Conservation (phyloP, 1,140 invertebrate genomes). For the Dreissena rostriformis region DNA sequence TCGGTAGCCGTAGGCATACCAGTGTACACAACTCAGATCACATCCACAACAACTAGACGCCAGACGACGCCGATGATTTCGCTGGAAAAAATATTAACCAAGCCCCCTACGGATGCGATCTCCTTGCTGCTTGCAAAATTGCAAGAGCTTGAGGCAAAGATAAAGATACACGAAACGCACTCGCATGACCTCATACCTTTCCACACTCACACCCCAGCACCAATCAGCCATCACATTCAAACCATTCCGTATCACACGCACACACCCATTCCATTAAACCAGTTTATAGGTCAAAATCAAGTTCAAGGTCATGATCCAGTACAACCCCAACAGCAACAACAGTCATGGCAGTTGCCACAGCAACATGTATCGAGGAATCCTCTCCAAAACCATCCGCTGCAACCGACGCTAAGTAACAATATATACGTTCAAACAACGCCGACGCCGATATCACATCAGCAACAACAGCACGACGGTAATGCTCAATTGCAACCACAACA, state of each 20-base stretch:
- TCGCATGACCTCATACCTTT: constrained; percentile 14
- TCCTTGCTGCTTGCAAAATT: constrained; percentile 4
- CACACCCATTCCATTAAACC: background rate
- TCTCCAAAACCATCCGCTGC: no score
- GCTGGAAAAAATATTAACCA: background rate
- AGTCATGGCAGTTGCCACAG: no score
- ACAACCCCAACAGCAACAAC: no score
- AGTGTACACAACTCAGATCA: background rate
- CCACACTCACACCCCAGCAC: constrained; percentile 10
- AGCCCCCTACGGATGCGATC: background rate
- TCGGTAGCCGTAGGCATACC: background rate
- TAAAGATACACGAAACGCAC: constrained; percentile 25
- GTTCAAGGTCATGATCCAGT: no score
- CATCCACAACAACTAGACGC: background rate
- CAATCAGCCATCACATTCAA: background rate
- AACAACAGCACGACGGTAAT: no score
- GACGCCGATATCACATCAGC: no score
- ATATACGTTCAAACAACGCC: no score
- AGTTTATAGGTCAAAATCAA: no score
- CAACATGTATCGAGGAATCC: no score
- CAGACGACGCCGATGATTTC: background rate
- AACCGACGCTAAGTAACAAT: no score
- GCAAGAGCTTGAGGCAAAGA: constrained; percentile 13
- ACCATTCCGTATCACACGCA: constrained; percentile 23
- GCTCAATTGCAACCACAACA: background rate